Evolutionary conservation across 2,797 vertebrate genomes (phyloP).

Genomic region (Liasis olivaceus): DNA sequence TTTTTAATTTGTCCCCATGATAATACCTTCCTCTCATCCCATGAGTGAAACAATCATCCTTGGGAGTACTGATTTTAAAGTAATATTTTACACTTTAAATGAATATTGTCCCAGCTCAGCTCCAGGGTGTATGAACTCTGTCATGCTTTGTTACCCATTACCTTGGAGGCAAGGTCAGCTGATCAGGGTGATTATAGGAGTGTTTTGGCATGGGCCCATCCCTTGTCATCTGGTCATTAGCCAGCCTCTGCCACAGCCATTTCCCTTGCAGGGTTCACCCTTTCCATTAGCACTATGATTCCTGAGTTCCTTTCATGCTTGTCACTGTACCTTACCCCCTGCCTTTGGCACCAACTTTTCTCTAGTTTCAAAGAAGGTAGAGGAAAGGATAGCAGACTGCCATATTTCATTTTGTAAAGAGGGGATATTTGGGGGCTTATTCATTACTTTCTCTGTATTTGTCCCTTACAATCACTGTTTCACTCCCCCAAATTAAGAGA

Average conservation of each 20-base stretch:
- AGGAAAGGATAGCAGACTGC: background rate
- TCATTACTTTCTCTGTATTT: background rate
- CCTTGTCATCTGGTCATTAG: background rate
- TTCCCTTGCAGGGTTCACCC: background rate
- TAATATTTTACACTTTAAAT: background rate
- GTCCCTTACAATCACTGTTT: background rate
- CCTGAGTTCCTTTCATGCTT: background rate
- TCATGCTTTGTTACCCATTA: background rate
- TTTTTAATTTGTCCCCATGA: background rate
- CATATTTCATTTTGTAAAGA: background rate
- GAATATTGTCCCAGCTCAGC: background rate
- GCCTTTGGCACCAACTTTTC: background rate
- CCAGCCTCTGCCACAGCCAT: background rate
- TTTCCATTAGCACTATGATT: background rate
- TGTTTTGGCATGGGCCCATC: background rate
- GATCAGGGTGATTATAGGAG: background rate
- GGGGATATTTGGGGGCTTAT: background rate
- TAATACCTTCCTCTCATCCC: background rate
- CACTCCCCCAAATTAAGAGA: background rate
- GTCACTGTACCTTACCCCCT: background rate
- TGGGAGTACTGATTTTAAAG: background rate
- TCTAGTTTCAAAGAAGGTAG: background rate
- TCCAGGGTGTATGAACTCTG: background rate
- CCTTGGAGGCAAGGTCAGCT: background rate
- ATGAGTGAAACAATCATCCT: background rate